Conservation (phyloP, 2,797 vertebrate genomes). For the Myioborus melanocephalus region DNA sequence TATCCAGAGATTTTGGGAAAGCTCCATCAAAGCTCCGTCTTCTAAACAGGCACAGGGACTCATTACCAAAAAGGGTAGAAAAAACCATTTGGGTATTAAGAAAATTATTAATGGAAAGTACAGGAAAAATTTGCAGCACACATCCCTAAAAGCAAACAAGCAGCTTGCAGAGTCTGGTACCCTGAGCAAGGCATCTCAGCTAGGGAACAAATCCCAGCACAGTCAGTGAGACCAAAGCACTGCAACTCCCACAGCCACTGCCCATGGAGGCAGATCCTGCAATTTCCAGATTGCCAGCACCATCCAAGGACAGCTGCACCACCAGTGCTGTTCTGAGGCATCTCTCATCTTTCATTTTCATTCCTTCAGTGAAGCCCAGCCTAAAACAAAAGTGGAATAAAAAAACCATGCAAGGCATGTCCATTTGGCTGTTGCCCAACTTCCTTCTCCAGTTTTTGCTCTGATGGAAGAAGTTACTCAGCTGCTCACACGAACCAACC, state of each 20-base stretch:
- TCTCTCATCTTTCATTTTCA: background rate
- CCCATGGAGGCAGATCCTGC: background rate
- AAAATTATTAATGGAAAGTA: background rate
- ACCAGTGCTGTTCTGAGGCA: background rate
- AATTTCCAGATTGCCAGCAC: accelerated
- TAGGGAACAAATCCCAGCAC: background rate
- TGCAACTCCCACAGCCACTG: background rate
- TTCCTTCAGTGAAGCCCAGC: background rate
- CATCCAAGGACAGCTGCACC: background rate
- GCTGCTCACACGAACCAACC: background rate
- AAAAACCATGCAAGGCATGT: accelerated
- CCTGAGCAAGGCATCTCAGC: background rate
- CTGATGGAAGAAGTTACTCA: background rate
- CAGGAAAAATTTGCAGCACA: accelerated
- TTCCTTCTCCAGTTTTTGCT: background rate
- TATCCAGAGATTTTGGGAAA: background rate
- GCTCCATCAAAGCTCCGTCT: background rate
- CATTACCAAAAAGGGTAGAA: background rate
- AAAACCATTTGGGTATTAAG: background rate
- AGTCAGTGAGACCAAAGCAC: background rate
- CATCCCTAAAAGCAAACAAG: background rate
- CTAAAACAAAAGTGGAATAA: background rate
- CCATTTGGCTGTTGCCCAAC: background rate
- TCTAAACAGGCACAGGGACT: background rate
- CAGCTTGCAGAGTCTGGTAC: background rate